Percentiles rank a stretch among this genome's conserved stretches.
Evolutionary conservation across 1,140 invertebrate genomes (phyloP).

Genomic region (Heliconius eleuchia): DNA sequence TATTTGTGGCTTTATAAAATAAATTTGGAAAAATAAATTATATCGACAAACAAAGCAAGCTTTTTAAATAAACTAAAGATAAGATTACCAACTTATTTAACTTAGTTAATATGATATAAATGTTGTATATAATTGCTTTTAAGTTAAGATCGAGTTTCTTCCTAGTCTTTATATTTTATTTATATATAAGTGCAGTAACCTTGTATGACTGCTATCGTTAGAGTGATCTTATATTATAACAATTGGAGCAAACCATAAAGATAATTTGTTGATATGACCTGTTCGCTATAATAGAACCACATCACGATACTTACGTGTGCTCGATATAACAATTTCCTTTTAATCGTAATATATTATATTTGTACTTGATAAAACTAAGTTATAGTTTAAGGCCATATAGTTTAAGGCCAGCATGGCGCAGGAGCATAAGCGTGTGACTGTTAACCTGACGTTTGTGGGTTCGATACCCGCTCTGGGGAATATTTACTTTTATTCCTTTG

Average conservation of each 20-base stretch:
- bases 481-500: too few species aligned
- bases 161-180: background rate
- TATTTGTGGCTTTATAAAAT: too few species aligned
- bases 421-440: too few species aligned
- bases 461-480: too few species aligned
- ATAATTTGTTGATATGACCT: conserved; percentile 54
- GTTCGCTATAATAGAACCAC: conserved; percentile 42
- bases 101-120: too few species aligned
- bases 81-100: too few species aligned
- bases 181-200: conserved; percentile 38
- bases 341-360: background rate
- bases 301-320: conserved; percentile 43
- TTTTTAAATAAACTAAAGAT: too few species aligned
- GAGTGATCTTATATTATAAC: conserved; percentile 48
- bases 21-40: too few species aligned
- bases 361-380: background rate
- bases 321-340: conserved; percentile 30
- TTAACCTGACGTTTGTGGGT: too few species aligned
- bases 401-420: too few species aligned
- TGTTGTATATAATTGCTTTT: background rate
- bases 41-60: too few species aligned
- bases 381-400: background rate
- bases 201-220: conserved; percentile 50
- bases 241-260: conserved; percentile 51
- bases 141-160: background rate